Base-by-base conservation (phyloP, 1,140 invertebrate species). In the Rhyacophila brunnea region DNA sequence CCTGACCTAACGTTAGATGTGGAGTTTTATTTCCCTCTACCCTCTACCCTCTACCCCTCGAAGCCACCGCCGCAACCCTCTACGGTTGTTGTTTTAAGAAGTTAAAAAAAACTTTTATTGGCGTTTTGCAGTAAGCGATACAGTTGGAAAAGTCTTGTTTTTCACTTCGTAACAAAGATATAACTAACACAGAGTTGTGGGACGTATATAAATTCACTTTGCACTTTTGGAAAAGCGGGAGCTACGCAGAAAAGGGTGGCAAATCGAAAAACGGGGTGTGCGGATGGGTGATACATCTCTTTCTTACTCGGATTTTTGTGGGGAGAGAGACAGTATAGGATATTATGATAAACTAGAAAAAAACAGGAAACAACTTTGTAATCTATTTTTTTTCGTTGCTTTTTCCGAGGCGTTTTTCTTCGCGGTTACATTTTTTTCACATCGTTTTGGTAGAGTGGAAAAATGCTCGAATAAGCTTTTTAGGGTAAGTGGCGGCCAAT, bases 321-420 rank as follows among this genome's bases (percentile, higher is more conserved):
- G 23, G 10, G 7, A 52, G 36, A 52, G 36, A 23, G 50, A 36
- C 36, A 6, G 36, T 42, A 42, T 18, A 11, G 17, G 43, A 20
- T 42, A 52, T 52, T 42, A 42, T 19, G 38, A 32, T 42, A 52
- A 52, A 52, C 50, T 42, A 42, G 38, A 52, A 42, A 40, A 52
- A 51, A 35, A 52, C 15, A 28, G 19, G 50, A 52, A 52, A 43
- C 50, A 52, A 52, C 50, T 43, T 52, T 28, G 38, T 52, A 52
- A 52, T 52, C 38, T 52, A 43, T 52, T 52, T 42, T 52, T 52
- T 28, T 19, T n/a, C 34, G 19, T 10, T 1, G 19, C 35, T 18
- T 36, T 36, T 50, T 28, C 23, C 9, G 48, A 35, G 14, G 48
- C 35, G 19, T 3, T 3, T 28, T 28, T 28, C 23, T 28, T 28